Conservation (phyloP, 2,797 vertebrate species). For the Xerus rutilus region DNA sequence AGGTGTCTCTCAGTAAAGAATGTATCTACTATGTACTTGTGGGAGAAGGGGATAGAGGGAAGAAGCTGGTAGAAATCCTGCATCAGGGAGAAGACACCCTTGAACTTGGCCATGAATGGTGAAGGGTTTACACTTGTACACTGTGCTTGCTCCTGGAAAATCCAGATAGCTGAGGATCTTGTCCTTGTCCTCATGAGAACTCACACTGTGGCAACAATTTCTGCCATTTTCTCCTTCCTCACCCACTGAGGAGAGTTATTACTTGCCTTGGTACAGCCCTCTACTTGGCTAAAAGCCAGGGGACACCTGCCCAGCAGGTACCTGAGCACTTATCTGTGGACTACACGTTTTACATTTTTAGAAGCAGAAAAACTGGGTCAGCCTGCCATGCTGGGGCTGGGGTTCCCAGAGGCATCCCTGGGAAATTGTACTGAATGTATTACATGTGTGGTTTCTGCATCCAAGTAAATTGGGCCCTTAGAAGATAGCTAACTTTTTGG, state of each 20-base stretch:
- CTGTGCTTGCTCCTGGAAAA: neutral
- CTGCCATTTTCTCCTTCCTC: neutral
- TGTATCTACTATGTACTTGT: neutral
- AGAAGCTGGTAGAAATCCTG: neutral
- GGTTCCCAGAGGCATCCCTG: neutral
- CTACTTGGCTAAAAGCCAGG: neutral
- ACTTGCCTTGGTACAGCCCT: neutral
- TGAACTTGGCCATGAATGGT: neutral
- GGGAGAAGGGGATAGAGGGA: neutral
- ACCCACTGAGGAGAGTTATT: neutral
- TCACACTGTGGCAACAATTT: neutral
- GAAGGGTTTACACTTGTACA: neutral
- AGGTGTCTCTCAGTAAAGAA: neutral
- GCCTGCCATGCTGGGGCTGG: neutral
- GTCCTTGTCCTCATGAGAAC: neutral
- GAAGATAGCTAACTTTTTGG: conserved; percentile 34
- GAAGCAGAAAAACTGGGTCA: neutral
- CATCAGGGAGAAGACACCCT: neutral
- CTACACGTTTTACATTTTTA: neutral
- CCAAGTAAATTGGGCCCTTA: conserved; percentile 16
- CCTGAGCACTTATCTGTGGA: neutral
- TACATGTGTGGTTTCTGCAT: conserved; percentile 11
- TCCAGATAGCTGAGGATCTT: neutral
- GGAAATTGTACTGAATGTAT: neutral
- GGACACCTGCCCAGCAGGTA: neutral